Conservation (phyloP, 2,113 vertebrate species). For the Boleophthalmus pectinirostris region DNA sequence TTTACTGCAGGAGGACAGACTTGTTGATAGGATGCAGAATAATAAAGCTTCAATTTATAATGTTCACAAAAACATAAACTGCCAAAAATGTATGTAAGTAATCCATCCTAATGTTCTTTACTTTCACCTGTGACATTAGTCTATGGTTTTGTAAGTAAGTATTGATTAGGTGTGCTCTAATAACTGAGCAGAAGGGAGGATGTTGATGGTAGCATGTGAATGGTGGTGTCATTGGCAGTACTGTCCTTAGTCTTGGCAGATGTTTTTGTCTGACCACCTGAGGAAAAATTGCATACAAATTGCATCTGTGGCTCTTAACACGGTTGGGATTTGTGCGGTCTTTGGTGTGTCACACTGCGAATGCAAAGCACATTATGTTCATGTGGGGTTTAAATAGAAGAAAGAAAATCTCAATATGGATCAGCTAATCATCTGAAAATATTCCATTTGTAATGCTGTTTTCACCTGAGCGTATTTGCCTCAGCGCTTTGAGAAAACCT, state of each 20-base stretch:
- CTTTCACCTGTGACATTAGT: not conserved
- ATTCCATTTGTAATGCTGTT: constrained; percentile 4
- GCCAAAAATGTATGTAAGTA: not conserved
- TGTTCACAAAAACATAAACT: not conserved
- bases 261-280: constrained; percentile 24
- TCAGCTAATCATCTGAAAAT: constrained; percentile 40
- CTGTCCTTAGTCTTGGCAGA: not conserved
- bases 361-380: constrained; percentile 35
- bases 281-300: constrained; percentile 36
- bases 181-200: not conserved
- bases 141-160: not conserved
- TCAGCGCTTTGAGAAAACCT: constrained; percentile 19
- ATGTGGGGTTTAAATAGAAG: constrained; percentile 27
- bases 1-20: not conserved
- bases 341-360: constrained; percentile 27
- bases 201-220: not conserved
- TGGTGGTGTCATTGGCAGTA: not conserved
- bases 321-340: constrained; percentile 22
- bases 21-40: too few species aligned
- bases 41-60: too few species aligned
- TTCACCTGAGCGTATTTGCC: constrained; percentile 17
- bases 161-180: not conserved
- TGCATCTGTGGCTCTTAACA: constrained; percentile 29
- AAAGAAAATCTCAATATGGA: constrained; percentile 32
- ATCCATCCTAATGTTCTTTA: not conserved